Percentiles rank a stretch among this genome's conserved stretches.
Conservation (phyloP, 2,113 vertebrate species). For the Nannobrachium achirus region DNA sequence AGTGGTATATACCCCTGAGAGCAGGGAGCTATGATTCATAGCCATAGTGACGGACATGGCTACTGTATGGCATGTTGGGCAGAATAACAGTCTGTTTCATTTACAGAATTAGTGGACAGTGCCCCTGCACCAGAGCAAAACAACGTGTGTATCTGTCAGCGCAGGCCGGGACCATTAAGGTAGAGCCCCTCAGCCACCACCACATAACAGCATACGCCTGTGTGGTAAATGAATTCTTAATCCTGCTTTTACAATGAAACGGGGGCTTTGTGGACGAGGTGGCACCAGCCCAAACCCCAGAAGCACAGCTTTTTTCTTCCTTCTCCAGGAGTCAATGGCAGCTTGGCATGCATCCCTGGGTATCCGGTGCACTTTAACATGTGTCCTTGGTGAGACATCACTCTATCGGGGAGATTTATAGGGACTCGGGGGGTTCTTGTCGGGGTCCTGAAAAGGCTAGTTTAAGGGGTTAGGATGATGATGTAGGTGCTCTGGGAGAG, state of each 20-base stretch:
- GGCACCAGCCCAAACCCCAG: conserved; percentile 53
- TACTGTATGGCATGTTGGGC: conserved; percentile 70
- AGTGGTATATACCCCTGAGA: conserved; percentile 55
- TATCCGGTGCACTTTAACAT: conserved; percentile 33
- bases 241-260: conserved; percentile 53
- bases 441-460: conserved; percentile 37
- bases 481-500: conserved; percentile 50
- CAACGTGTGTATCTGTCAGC: conserved; percentile 71
- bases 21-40: conserved; percentile 65
- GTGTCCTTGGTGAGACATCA: conserved; percentile 45
- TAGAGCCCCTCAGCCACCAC: conserved; percentile 51
- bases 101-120: conserved; percentile 50
- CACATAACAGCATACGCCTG: conserved; percentile 57
- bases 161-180: conserved; percentile 62
- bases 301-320: conserved; percentile 20
- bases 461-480: conserved; percentile 39
- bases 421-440: conserved; percentile 36
- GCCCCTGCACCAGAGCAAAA: conserved; percentile 45
- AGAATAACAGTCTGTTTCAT: conserved; percentile 70
- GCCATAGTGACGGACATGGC: conserved; percentile 65
- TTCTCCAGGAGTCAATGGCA: conserved; percentile 37
- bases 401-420: conserved; percentile 60
- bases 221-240: conserved; percentile 71
- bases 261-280: conserved; percentile 53
- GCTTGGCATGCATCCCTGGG: conserved; percentile 19